These are phyloP conservation scores for Lycaon pictus DNA, from an alignment of 2,113 vertebrate species.

Conservation along the genomic window DNA sequence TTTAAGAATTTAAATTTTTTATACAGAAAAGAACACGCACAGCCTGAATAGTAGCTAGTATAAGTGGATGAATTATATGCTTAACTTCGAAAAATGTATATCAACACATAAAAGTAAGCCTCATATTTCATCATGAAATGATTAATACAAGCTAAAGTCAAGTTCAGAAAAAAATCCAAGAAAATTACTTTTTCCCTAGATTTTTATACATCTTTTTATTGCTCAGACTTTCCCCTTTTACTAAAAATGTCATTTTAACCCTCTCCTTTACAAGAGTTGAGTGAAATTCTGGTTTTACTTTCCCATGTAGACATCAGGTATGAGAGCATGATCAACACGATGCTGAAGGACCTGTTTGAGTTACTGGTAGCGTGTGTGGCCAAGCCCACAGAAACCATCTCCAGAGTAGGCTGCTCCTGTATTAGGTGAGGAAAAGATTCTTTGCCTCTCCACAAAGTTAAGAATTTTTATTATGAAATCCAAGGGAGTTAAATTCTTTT, in stretches of 20 bases:
- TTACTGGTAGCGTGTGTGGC: constrained; percentile 96
- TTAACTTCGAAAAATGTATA: not conserved
- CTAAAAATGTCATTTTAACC: not conserved
- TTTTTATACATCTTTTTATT: not conserved
- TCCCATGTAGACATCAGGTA: constrained; percentile 91
- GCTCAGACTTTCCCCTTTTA: not conserved
- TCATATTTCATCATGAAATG: not conserved
- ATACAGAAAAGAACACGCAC: too few species aligned
- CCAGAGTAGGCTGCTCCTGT: constrained; percentile 98
- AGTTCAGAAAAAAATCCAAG: not conserved
- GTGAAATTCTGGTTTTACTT: not conserved
- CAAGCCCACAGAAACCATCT: constrained; percentile 97
- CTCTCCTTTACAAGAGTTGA: not conserved
- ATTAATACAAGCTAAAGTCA: not conserved
- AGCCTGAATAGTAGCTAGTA: too few species aligned
- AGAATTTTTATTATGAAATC: not conserved
- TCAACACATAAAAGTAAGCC: not conserved
- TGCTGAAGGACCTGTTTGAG: constrained; percentile 98
- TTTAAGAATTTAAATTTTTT: not conserved
- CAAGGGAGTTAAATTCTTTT: not conserved
- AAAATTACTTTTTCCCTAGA: not conserved
- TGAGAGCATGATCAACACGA: constrained; percentile 96
- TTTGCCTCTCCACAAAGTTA: not conserved
- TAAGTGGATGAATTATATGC: not conserved
- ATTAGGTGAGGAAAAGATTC: constrained; percentile 91